Evolutionary conservation across 1,140 invertebrate species (phyloP), one percentile per base, ranked within the genome.

Genomic region (Samia ricini): DNA sequence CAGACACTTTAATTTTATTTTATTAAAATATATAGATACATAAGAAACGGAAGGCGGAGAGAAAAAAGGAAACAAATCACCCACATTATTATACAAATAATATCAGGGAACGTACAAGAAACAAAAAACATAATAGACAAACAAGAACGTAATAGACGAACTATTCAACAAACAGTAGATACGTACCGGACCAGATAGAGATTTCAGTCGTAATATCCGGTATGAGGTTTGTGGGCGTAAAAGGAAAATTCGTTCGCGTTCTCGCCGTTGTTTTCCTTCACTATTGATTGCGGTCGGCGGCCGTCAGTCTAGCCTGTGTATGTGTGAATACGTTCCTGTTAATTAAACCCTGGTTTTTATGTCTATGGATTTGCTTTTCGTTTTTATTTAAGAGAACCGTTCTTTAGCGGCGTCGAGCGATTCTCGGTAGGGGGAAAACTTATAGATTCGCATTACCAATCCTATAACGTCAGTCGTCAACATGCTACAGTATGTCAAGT

Each of bases 151-250:
- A 42, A 42, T 42, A 15, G 10, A 42, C 10, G n/a, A 42, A 42
- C 33, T 42, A 42, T 42, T 42, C 7, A 42, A 42, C 33, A 42
- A 42, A 12, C 33, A 51, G 19, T 50, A 51, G n/a, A n/a, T n/a
- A n/a, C n/a, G n/a, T n/a, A n/a, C n/a, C 23, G 10, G 19, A 60
- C 29, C 24, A 29, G 19, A 50, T 26, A 51, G 22, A 52, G 59
- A 18, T 49, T 60, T 65, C 29, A 59, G 52, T 56, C 52, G 57
- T 60, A 65, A 65, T 65, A 65, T 65, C 63, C 63, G 63, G 63
- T 20, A 20, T 20, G 3, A 20, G 54, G 33, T 42, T 42, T 18
- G 36, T n/a, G n/a, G n/a, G n/a, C 18, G 18, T 24, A 57, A 61
- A 65, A 57, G 50, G 58, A 61, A 29, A 26, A 24, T 56, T n/a